Conservation (phyloP, 2,797 vertebrate species). For the Cuniculus paca region DNA sequence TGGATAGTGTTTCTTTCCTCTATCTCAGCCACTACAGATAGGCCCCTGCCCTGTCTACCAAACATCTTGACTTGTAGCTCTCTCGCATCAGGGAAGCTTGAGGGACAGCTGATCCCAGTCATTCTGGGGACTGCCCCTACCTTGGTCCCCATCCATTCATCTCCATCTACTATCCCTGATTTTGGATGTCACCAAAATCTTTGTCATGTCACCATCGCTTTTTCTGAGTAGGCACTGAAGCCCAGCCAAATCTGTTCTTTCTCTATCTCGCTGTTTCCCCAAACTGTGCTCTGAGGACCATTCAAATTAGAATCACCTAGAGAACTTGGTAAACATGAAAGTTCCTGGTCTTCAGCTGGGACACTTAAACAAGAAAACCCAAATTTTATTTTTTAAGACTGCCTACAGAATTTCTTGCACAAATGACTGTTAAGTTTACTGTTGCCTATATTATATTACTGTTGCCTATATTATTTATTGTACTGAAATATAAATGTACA, state of each 20-base stretch:
- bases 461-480: background rate
- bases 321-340: background rate
- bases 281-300: background rate
- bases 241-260: background rate
- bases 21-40: background rate
- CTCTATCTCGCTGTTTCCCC: background rate
- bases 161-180: background rate
- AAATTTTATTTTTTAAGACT: background rate
- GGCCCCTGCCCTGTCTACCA: too few species aligned
- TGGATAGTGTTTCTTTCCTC: background rate
- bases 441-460: background rate
- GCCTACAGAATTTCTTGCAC: background rate
- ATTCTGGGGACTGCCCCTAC: background rate
- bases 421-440: background rate
- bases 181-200: background rate
- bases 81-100: background rate
- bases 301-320: background rate
- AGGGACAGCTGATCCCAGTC: background rate
- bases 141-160: background rate
- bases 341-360: background rate
- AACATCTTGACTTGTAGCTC: background rate
- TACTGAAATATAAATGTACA: background rate
- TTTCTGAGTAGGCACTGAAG: background rate
- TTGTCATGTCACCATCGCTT: background rate
- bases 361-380: background rate